Conservation (phyloP, 1,140 invertebrate genomes). For the Tribolium castaneum region DNA sequence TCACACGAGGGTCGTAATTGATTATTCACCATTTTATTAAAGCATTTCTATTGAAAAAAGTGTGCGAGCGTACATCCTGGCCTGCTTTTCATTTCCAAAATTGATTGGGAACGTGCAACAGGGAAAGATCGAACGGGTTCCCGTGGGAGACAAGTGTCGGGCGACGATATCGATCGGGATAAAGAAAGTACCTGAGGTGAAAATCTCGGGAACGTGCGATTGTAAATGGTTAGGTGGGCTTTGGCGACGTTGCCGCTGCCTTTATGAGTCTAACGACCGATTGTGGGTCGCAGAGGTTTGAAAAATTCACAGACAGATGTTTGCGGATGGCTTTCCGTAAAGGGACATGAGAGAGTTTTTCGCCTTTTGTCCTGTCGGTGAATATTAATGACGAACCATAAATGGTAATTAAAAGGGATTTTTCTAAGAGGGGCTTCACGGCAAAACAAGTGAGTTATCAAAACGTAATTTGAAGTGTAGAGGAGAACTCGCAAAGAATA, state of each 20-base stretch:
- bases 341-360: not conserved
- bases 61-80: not conserved
- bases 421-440: not conserved
- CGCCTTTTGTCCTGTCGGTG: too few relatives aligned
- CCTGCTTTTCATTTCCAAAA: not conserved
- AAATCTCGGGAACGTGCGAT: not conserved
- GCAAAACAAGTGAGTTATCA: not conserved
- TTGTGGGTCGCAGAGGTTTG: not conserved
- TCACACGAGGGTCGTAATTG: constrained; percentile 36
- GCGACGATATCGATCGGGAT: not conserved
- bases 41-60: constrained; percentile 12
- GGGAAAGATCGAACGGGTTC: not conserved
- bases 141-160: not conserved
- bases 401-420: not conserved
- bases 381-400: too few relatives aligned
- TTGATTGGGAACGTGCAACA: too few relatives aligned
- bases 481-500: not conserved
- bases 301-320: not conserved
- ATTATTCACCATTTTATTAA: constrained; percentile 39
- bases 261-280: not conserved
- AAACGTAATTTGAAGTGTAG: not conserved
- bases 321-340: not conserved
- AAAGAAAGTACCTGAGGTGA: not conserved
- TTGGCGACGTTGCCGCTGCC: not conserved
- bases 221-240: not conserved